Evolutionary conservation across 2,797 vertebrate species (phyloP), one percentile per base, ranked within the genome.

Genomic region (Nannoperca obscura): DNA sequence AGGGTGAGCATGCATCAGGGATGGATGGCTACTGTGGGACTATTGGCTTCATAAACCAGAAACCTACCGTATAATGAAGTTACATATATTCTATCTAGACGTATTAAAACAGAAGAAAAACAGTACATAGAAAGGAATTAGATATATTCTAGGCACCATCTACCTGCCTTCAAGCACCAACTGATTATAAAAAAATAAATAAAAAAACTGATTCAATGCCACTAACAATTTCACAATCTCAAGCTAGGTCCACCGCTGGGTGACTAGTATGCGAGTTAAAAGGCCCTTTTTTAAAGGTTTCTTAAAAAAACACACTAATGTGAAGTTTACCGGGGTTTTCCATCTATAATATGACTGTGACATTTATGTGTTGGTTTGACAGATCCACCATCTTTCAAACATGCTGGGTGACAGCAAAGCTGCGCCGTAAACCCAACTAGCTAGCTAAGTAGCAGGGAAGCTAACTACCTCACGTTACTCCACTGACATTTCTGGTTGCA

Each of bases 311-410:
- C 49, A 77, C 58, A 67, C 8, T 3, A 12, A 36, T 19, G 57
- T 53, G 34, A 63, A 60, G 12, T 6, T 46, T 6, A 54, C 78
- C 52, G 19, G 13, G 10, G 8, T 17, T 64, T 42, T 55, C 30
- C 54, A 55, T 52, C 60, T 79, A 40, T 46, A 79, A 88, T 24
- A 46, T 50, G 81, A 78, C 63, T 62, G 72, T 89, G 86, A 91
- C 87, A 93, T 89, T 70, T 79, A 32, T 86, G 86, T 49, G 81
- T 80, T 78, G 84, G 55, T 93, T 91, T 93, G 93, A 94, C 93
- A 93, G 93, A 93, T 92, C 92, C 89, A 91, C 90, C 92, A 90
- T 92, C 89, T 91, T 91, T 93, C 93, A 91, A 90, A 92, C 93
- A 92, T 79, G 91, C 92, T 92, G 81, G 84, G 54, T 92, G 91